phyloP scores from a whole-genome alignment of 2,888 invertebrate species.

The Amphimallon solstitiale region DNA sequence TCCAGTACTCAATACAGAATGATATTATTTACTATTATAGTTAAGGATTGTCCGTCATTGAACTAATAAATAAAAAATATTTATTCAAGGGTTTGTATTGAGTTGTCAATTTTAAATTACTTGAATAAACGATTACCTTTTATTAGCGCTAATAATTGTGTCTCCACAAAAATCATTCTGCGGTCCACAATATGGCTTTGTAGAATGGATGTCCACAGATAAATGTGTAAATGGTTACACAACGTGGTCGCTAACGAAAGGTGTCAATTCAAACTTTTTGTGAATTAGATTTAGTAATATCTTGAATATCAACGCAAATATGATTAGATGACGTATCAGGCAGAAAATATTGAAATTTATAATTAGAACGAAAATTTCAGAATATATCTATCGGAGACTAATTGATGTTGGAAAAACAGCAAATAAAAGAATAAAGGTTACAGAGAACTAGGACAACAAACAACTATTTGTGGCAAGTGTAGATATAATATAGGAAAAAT shows the following conservation, averaged over 20 bases:
- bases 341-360: slow-evolving; percentile 29
- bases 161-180: slow-evolving; percentile 32
- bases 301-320: slow-evolving; percentile 25
- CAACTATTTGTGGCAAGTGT: not conserved
- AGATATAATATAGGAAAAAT: too few relatives aligned
- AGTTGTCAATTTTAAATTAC: slow-evolving; percentile 32
- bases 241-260: slow-evolving; percentile 26
- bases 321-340: slow-evolving; percentile 24
- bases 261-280: slow-evolving; percentile 27
- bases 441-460: slow-evolving; percentile 14
- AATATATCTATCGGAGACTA: slow-evolving; percentile 3
- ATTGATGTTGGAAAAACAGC: not conserved
- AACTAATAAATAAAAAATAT: slow-evolving; percentile 29
- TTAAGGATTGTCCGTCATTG: slow-evolving; percentile 24
- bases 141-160: slow-evolving; percentile 27
- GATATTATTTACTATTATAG: slow-evolving; percentile 9
- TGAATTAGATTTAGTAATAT: slow-evolving; percentile 21
- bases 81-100: slow-evolving; percentile 15
- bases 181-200: slow-evolving; percentile 26
- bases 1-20: not conserved
- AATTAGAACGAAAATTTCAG: slow-evolving; percentile 1
- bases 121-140: slow-evolving; percentile 29
- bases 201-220: slow-evolving; percentile 4
- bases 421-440: slow-evolving; percentile 16
- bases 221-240: slow-evolving; percentile 29